Base-by-base conservation (phyloP, 2,888 invertebrate species). In the Camptogramma bilineatum region DNA sequence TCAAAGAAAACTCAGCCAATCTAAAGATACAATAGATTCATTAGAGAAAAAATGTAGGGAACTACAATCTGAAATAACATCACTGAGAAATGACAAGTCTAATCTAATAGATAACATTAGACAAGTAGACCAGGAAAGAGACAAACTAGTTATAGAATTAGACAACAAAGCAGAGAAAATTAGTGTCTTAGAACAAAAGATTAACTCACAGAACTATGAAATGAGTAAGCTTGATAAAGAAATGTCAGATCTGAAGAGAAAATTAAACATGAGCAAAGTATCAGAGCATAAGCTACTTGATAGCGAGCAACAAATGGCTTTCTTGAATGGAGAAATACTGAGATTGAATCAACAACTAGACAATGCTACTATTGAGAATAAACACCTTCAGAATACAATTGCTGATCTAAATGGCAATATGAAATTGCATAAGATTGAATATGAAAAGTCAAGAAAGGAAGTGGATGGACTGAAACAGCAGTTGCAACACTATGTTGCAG, bases 401-500 rank as follows among this genome's bases (percentile, higher is more conserved):
- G 94, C 95, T 31, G 93, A 93, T 86, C 94, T 95, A 34, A 94
- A 94, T 75, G 95, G 95, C 67, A 95, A 95, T 79, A 87, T 95
- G 61, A 94, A 95, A 73, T 88, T 94, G 24, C 90, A 95, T 16
- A 95, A 95, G 71, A 95, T 94, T 72, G 96, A 96, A 81, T 91
- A 96, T 73, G 96, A 96, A 57, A 94, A 95, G 61, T 94, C 95
- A 17, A 94, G 94, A 72, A 94, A 95, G 78, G 96, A 97, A 90
- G 95, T 96, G 19, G 95, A 95, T 61, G 94, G 95, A 73, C 87
- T 97, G 68, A 97, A 96, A 81, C 94, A 95, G 68, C 96, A 97
- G 80, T 85, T 97, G 66, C 96, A 97, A 78, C 96, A 96, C 77
- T 97, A 97, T 87, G 96, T 97, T 4, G 95, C 95, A 74, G 97